Base-by-base conservation (phyloP, 2,888 invertebrate species). In the Ectropis crepuscularia region DNA sequence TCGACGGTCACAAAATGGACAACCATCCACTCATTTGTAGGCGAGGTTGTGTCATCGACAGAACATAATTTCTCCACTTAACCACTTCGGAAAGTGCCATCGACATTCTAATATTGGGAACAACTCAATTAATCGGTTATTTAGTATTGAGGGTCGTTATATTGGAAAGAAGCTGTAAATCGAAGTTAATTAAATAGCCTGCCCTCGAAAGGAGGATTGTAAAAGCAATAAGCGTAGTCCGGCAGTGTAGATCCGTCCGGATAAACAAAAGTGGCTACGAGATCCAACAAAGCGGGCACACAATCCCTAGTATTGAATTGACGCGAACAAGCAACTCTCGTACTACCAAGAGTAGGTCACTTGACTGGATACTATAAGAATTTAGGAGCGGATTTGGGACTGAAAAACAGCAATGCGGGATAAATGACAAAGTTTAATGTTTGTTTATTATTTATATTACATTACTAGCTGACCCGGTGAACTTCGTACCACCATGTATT, bases 281-380 rank as follows among this genome's bases (percentile, higher is more conserved):
- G 61, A 67, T 57, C 28, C 60, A 63, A 66, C 62, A 67, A 71
- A 65, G 63, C 63, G 57, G 53, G 55, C 45, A 60, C 54, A 61
- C 48, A 57, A 65, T 63, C 70, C 59, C 61, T 63, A 57, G 57
- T 69, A 72, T 68, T 75, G 57, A 64, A 77, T 74, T 73, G 71
- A 75, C 70, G 66, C 51, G 66, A 65, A 70, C 68, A 70, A 73
- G 36, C 37, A 74, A 69, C 68, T 70, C 67, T 57, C 51, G 38
- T 28, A 70, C 71, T 61, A 41, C 10, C 43, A 57, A 67, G 54
- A 71, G 74, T 70, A 63, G 67, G 63, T 63, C 53, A 47, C 10
- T 50, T 50, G 37, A 38, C 36, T 53, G 7, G 10, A 37, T 28
- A 28, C 16, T 28, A 28, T 28, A 28, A 28, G 16, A 28, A 28